Evolutionary conservation across 2,888 invertebrate species (phyloP).

Genomic region (Chrysina gloriosa): DNA sequence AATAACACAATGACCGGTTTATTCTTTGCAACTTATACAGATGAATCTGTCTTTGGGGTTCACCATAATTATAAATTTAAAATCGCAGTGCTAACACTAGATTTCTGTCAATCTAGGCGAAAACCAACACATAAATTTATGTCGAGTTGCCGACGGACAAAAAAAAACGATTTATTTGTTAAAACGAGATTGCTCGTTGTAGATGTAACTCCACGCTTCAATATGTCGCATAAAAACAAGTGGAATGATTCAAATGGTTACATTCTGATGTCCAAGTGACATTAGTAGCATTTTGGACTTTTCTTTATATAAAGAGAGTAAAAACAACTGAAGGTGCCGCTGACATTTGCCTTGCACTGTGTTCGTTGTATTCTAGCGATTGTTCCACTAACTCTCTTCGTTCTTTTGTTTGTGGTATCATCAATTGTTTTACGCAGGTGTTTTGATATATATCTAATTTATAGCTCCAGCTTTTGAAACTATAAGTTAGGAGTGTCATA

Average conservation of each 20-base stretch:
- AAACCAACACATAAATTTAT: constrained; percentile 60
- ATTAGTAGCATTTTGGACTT: constrained; percentile 59
- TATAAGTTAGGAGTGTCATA: constrained; percentile 60
- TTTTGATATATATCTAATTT: constrained; percentile 63
- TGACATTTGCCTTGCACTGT: constrained; percentile 62
- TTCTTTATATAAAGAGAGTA: constrained; percentile 56
- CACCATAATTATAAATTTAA: constrained; percentile 59
- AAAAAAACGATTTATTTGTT: constrained; percentile 64
- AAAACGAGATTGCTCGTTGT: constrained; percentile 51
- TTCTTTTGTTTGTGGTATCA: constrained; percentile 56
- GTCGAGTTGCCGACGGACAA: constrained; percentile 62
- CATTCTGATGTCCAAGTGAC: constrained; percentile 54
- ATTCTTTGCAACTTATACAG: not conserved
- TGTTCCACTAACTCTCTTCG: constrained; percentile 49
- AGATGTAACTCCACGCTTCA: constrained; percentile 51
- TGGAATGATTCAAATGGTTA: constrained; percentile 43
- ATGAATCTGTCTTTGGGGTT: constrained; percentile 3
- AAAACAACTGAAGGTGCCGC: constrained; percentile 58
- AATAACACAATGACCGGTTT: too few relatives aligned
- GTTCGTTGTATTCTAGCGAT: constrained; percentile 48
- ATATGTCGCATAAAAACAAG: constrained; percentile 28
- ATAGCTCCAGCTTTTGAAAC: constrained; percentile 54
- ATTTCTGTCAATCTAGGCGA: constrained; percentile 62
- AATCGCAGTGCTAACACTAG: constrained; percentile 59
- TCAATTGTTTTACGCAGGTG: constrained; percentile 63